phyloP scores from a whole-genome alignment of 2,113 vertebrate genomes.

The Salvelinus fontinalis region DNA sequence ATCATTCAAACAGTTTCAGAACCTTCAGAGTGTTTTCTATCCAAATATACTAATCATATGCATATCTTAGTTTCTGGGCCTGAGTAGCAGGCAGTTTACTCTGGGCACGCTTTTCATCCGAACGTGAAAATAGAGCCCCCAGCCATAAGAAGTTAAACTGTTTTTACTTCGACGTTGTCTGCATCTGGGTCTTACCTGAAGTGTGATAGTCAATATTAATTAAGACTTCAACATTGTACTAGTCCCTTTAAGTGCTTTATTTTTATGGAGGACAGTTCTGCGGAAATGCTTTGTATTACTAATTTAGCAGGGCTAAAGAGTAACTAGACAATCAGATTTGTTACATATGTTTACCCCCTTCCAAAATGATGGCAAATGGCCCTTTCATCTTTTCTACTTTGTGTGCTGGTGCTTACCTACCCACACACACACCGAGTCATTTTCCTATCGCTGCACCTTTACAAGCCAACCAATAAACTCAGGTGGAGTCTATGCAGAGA shows the following conservation, averaged over 20 bases:
- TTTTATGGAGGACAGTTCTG: conserved; percentile 33
- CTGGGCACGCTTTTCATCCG: too few relatives aligned
- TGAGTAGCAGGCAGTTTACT: too few relatives aligned
- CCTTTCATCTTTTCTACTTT: conserved; percentile 67
- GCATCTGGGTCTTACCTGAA: too few relatives aligned
- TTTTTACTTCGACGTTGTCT: too few relatives aligned
- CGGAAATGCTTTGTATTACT: neutral
- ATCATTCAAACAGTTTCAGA: too few relatives aligned
- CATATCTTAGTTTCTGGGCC: too few relatives aligned
- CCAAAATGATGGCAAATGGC: conserved; percentile 41
- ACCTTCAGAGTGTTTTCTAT: too few relatives aligned
- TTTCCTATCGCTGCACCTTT: conserved; percentile 49
- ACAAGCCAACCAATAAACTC: conserved; percentile 35
- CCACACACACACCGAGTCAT: conserved; percentile 34
- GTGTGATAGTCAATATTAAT: neutral
- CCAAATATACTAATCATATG: too few relatives aligned
- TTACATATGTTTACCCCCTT: conserved; percentile 37
- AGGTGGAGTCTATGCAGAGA: conserved; percentile 29
- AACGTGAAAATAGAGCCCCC: too few relatives aligned
- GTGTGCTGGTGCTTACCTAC: conserved; percentile 34
- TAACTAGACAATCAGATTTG: conserved; percentile 14
- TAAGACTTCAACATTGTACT: conserved; percentile 26
- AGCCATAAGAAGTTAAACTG: too few relatives aligned
- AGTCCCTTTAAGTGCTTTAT: conserved; percentile 53
- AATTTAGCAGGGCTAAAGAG: conserved; percentile 7